These are phyloP conservation scores for Omphaloscelis lunosa DNA, from an alignment of 2,888 invertebrate genomes.

Conservation along the genomic window DNA sequence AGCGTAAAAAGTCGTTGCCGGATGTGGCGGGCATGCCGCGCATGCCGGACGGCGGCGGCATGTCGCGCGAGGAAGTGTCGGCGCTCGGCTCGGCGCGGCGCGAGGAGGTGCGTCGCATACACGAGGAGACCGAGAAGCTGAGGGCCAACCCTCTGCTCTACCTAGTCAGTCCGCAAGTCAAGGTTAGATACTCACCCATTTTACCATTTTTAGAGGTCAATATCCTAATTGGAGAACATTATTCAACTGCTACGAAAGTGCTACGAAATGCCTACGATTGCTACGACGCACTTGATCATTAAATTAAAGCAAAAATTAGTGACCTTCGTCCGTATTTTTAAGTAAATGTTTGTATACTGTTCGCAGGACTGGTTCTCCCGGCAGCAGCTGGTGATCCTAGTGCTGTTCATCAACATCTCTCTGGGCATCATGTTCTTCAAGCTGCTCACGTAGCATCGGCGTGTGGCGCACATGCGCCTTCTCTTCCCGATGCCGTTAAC, in stretches of 20 bases:
- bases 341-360: constrained; percentile 46
- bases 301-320: background rate
- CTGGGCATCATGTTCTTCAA: constrained; percentile 99
- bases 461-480: constrained; percentile 84
- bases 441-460: constrained; percentile 97
- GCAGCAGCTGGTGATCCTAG: constrained; percentile 98
- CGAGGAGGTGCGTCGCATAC: constrained; percentile 97
- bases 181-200: constrained; percentile 90
- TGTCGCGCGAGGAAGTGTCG: constrained; percentile 99
- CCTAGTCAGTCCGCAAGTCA: constrained; percentile 98
- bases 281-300: constrained; percentile 10
- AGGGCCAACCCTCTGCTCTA: constrained; percentile 98
- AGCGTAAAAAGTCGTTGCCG: constrained; percentile 99
- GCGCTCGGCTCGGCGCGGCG: constrained; percentile 97
- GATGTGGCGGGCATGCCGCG: constrained; percentile 97
- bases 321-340: background rate
- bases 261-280: constrained; percentile 54
- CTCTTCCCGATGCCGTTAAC: constrained; percentile 68
- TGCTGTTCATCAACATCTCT: constrained; percentile 98
- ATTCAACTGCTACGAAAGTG: constrained; percentile 37
- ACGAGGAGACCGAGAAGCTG: constrained; percentile 97
- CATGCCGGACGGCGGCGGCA: constrained; percentile 93
- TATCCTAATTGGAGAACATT: background rate
- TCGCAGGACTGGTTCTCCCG: constrained; percentile 98
- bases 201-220: background rate